Conservation (phyloP, 2,888 invertebrate species). For the Pyrrhia umbra region DNA sequence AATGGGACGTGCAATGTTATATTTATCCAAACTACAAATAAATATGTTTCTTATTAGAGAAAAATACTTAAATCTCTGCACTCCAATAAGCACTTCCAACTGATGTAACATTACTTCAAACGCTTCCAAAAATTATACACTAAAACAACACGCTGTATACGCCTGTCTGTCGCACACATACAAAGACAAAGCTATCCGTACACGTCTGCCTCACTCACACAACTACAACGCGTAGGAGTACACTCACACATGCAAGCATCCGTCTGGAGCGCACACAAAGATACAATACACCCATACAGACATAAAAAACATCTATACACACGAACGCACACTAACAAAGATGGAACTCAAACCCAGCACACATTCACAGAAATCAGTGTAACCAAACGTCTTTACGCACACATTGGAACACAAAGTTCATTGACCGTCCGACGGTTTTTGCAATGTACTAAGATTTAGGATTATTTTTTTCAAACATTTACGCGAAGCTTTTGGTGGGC, state of each 20-base stretch:
- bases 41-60: background rate
- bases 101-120: background rate
- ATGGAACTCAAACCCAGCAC: conserved; percentile 31
- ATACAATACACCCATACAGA: conserved; percentile 46
- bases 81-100: background rate
- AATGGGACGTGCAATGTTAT: too few species aligned
- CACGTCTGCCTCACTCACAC: conserved; percentile 61
- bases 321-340: conserved; percentile 28
- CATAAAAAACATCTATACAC: conserved; percentile 1
- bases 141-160: conserved; percentile 43
- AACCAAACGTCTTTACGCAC: conserved; percentile 44
- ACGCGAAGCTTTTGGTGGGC: conserved; percentile 19
- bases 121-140: conserved; percentile 2
- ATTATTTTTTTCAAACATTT: conserved; percentile 57
- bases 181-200: conserved; percentile 30
- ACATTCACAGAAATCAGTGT: conserved; percentile 25
- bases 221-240: conserved; percentile 42
- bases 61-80: background rate
- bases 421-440: conserved; percentile 74
- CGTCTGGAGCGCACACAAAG: conserved; percentile 57
- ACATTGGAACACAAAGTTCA: conserved; percentile 65
- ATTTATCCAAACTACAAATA: too few species aligned
- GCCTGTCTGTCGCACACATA: conserved; percentile 49
- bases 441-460: conserved; percentile 64
- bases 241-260: conserved; percentile 42